These are phyloP conservation scores for Ferrisia virgata DNA, from an alignment of 2,888 invertebrate species.

Conservation along the genomic window DNA sequence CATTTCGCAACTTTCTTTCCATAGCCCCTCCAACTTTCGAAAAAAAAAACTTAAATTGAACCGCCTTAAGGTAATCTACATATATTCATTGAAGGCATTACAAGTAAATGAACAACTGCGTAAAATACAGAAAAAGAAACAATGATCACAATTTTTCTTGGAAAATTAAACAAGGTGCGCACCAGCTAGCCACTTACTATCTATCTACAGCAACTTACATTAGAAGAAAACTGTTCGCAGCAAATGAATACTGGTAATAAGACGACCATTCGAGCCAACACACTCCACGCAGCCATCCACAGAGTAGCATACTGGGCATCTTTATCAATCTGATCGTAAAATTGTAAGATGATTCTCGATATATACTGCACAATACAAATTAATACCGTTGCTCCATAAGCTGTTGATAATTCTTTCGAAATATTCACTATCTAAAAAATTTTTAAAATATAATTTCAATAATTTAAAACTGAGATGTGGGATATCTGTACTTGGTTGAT, in stretches of 20 bases:
- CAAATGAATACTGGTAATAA: background rate
- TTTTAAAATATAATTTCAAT: background rate
- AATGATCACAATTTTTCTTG: too few relatives aligned
- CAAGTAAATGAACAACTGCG: too few relatives aligned
- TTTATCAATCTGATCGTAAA: slow-evolving; percentile 4
- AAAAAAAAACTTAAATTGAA: too few relatives aligned
- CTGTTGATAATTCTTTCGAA: background rate
- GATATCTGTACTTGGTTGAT: too few relatives aligned
- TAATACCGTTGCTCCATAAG: background rate
- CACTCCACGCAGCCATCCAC: background rate
- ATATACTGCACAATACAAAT: background rate
- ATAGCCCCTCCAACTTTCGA: too few relatives aligned
- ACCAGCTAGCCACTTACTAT: too few relatives aligned
- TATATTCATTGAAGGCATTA: too few relatives aligned
- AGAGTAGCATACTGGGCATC: background rate
- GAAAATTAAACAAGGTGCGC: too few relatives aligned
- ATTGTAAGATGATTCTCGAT: background rate
- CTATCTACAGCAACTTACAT: background rate
- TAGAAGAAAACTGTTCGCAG: background rate
- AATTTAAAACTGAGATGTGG: too few relatives aligned
- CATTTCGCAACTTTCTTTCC: too few relatives aligned
- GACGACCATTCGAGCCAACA: background rate
- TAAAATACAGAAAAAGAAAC: too few relatives aligned
- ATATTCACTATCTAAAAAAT: background rate
- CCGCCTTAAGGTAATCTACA: too few relatives aligned